These are phyloP conservation scores for Drosophila colorata DNA, from an alignment of 2,888 invertebrate genomes.

Conservation along the genomic window DNA sequence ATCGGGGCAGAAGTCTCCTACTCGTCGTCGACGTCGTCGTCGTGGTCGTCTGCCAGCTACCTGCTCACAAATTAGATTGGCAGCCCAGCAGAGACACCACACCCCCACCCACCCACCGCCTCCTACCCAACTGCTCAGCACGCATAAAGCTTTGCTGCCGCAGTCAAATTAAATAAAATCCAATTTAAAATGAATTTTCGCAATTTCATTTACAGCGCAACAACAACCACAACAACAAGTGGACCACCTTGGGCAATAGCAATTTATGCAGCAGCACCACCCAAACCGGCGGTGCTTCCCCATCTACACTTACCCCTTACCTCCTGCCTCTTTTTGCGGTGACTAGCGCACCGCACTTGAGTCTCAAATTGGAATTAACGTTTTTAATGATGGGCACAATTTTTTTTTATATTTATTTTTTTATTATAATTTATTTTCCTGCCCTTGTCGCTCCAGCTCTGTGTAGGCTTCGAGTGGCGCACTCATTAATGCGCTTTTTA, in stretches of 20 bases:
- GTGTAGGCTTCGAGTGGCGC: slow-evolving; percentile 23
- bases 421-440: slow-evolving; percentile 2
- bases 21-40: background rate
- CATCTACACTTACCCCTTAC: background rate
- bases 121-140: slow-evolving; percentile 3
- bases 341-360: slow-evolving; percentile 47
- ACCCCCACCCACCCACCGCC: background rate
- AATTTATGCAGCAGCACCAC: slow-evolving; percentile 64
- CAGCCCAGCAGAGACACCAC: slow-evolving; percentile 28
- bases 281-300: background rate
- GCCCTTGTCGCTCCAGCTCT: slow-evolving; percentile 16
- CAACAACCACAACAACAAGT: slow-evolving; percentile 33
- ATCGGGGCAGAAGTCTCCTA: slow-evolving; percentile 63
- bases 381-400: slow-evolving; percentile 81
- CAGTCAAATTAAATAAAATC: slow-evolving; percentile 79
- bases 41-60: slow-evolving; percentile 13
- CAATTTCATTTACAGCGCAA: slow-evolving; percentile 73
- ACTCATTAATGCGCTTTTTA: slow-evolving; percentile 60
- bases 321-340: slow-evolving; percentile 2
- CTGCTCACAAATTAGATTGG: slow-evolving; percentile 58
- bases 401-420: slow-evolving; percentile 34
- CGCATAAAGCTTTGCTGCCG: slow-evolving; percentile 58
- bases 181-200: slow-evolving; percentile 81
- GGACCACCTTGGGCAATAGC: slow-evolving; percentile 45
- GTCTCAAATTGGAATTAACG: slow-evolving; percentile 81